A percentile compares a stretch with the other conserved stretches of the same genome.
Evolutionary conservation across 2,888 invertebrate species (phyloP).

Genomic region (Pseudanteris insignis): DNA sequence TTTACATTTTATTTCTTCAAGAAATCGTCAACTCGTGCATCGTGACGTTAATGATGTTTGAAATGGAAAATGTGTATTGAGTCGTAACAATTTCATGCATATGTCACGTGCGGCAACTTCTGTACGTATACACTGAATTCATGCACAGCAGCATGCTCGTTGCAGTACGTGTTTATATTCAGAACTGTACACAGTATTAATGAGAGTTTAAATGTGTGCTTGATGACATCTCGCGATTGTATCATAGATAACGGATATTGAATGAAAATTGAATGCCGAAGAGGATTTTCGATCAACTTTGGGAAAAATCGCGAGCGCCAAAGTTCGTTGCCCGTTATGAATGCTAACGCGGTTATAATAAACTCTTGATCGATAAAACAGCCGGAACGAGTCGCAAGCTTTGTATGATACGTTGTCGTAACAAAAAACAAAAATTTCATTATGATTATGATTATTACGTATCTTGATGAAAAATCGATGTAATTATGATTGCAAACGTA

Average conservation of each 20-base stretch:
- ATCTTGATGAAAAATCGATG: too few relatives aligned
- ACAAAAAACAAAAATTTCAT: too few relatives aligned
- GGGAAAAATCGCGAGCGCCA: not conserved
- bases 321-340: constrained; percentile 5
- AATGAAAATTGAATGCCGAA: too few relatives aligned
- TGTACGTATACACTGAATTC: constrained; percentile 22
- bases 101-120: constrained; percentile 30
- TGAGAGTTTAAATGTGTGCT: too few relatives aligned
- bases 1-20: constrained; percentile 4
- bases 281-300: constrained; percentile 7
- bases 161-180: constrained; percentile 27
- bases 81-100: constrained; percentile 32
- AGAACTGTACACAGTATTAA: constrained; percentile 24
- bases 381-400: too few relatives aligned
- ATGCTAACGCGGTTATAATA: too few relatives aligned
- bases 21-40: constrained; percentile 13
- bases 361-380: too few relatives aligned
- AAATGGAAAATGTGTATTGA: constrained; percentile 28
- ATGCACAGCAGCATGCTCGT: constrained; percentile 40
- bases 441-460: too few relatives aligned
- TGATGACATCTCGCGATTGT: too few relatives aligned
- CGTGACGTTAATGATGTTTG: constrained; percentile 16
- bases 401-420: too few relatives aligned
- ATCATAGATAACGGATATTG: too few relatives aligned
- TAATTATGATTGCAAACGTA: too few relatives aligned